phyloP scores from a whole-genome alignment of 2,888 invertebrate genomes.

The Brenthis daphne region DNA sequence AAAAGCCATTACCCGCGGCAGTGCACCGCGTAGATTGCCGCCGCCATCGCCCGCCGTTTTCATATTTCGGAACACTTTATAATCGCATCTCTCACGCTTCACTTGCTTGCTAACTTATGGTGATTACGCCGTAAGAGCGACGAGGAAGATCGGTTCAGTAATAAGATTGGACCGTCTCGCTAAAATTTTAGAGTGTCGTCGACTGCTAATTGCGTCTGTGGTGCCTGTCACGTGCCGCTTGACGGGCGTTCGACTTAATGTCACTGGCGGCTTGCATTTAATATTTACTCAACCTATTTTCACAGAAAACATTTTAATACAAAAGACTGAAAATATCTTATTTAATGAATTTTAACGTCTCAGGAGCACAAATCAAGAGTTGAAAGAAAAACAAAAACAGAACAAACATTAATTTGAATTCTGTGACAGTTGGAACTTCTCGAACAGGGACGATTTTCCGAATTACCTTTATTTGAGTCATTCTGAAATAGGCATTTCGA shows the following conservation, averaged over 20 bases:
- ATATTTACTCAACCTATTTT: constrained; percentile 11
- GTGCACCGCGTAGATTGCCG: constrained; percentile 78
- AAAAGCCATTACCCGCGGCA: constrained; percentile 80
- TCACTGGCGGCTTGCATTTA: constrained; percentile 15
- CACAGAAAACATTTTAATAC: constrained; percentile 9
- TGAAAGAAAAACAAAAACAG: constrained; percentile 72
- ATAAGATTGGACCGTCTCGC: constrained; percentile 80
- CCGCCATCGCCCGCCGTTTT: constrained; percentile 55
- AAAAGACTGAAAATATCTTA: constrained; percentile 45
- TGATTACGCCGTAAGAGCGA: constrained; percentile 81
- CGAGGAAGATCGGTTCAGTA: constrained; percentile 80
- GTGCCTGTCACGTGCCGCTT: constrained; percentile 48
- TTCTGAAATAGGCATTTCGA: constrained; percentile 74
- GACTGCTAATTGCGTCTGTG: constrained; percentile 77
- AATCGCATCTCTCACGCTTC: constrained; percentile 81
- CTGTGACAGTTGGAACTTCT: constrained; percentile 76
- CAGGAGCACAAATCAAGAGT: constrained; percentile 65
- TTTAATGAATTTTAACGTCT: constrained; percentile 59
- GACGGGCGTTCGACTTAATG: constrained; percentile 30
- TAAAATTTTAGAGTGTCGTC: constrained; percentile 80
- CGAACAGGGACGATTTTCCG: constrained; percentile 75
- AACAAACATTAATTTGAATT: constrained; percentile 80
- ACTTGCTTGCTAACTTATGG: constrained; percentile 80
- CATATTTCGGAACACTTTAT: constrained; percentile 82
- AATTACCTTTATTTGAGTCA: constrained; percentile 75